phyloP scores from a whole-genome alignment of 2,113 vertebrate species.

The Fregata magnificens region DNA sequence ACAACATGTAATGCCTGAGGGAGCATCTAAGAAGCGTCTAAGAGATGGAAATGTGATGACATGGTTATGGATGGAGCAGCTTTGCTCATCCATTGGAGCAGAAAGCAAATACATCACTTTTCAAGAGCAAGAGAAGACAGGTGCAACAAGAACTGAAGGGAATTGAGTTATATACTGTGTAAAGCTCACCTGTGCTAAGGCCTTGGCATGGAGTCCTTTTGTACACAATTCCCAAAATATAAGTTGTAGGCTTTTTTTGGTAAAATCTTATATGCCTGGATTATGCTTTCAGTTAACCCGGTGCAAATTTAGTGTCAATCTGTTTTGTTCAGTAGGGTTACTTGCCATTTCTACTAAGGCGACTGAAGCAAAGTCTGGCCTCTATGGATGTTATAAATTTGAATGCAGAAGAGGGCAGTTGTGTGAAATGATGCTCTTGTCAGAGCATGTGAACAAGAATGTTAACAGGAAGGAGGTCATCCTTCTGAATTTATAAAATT shows the following conservation, averaged over 20 bases:
- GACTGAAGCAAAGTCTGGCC: neutral
- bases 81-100: neutral
- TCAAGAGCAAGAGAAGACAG: neutral
- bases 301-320: neutral
- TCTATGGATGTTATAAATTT: neutral
- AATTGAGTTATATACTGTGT: neutral
- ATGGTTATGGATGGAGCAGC: neutral
- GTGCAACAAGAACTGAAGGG: neutral
- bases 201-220: neutral
- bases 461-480: neutral
- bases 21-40: neutral
- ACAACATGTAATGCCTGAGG: neutral
- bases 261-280: neutral
- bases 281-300: neutral
- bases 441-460: neutral
- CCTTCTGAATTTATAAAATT: neutral
- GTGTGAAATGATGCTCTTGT: neutral
- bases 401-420: neutral
- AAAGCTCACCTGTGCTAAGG: neutral
- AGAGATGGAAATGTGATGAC: conserved; percentile 9
- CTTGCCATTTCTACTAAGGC: neutral
- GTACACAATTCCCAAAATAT: neutral
- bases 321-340: neutral
- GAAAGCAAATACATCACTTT: conserved; percentile 7
- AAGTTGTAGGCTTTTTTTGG: neutral